A percentile compares a stretch with the other conserved stretches of the same genome.
These are phyloP conservation scores for Formica aserva DNA, from an alignment of 2,888 invertebrate genomes.

Conservation along the genomic window DNA sequence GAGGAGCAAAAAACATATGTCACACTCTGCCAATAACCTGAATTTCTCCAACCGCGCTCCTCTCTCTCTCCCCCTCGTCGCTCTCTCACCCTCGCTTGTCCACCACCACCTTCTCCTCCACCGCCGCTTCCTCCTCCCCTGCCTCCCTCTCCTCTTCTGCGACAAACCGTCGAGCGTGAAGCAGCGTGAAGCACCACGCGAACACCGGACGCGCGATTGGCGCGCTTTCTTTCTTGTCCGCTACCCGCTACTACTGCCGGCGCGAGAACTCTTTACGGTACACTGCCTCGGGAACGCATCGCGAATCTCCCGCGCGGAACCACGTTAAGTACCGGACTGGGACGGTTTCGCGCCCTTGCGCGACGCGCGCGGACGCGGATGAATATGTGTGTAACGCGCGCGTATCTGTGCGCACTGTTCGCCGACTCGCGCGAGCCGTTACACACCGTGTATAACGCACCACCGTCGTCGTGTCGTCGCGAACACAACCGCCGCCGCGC, in stretches of 20 bases:
- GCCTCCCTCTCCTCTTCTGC: conserved; percentile 52
- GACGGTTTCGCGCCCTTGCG: conserved; percentile 38
- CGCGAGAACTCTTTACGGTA: conserved; percentile 73
- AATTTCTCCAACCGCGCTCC: conserved; percentile 32
- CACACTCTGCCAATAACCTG: neutral
- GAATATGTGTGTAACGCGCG: conserved; percentile 4
- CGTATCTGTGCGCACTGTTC: conserved; percentile 7
- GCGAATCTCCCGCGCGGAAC: conserved; percentile 52
- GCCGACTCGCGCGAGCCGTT: conserved; percentile 7
- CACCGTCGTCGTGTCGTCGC: conserved; percentile 10
- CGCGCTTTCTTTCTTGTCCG: conserved; percentile 61
- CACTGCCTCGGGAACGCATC: conserved; percentile 65
- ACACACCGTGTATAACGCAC: conserved; percentile 27
- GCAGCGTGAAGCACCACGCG: conserved; percentile 51
- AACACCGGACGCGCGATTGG: conserved; percentile 55
- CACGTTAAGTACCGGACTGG: conserved; percentile 31
- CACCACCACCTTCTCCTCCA: conserved; percentile 45
- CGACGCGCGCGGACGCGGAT: conserved; percentile 11
- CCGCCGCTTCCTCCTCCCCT: conserved; percentile 37
- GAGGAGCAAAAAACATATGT: conserved; percentile 21
- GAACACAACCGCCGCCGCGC: neutral
- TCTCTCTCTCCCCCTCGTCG: conserved; percentile 37
- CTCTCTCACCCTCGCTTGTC: conserved; percentile 39
- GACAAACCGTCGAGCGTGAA: conserved; percentile 65
- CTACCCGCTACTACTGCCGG: conserved; percentile 28